Base-by-base conservation (phyloP, 2,888 invertebrate species). In the Archips crataeganus region DNA sequence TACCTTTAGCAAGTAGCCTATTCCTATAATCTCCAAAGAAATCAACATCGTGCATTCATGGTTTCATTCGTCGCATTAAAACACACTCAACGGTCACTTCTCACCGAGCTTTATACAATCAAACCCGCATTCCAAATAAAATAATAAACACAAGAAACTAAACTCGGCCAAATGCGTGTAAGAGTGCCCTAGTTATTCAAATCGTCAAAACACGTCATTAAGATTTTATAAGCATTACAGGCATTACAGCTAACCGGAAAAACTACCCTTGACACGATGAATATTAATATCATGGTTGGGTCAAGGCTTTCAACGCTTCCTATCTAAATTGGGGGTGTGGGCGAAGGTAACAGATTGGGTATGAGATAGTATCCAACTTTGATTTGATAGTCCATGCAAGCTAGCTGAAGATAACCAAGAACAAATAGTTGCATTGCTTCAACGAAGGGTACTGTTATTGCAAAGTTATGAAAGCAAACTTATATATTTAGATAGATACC, bases 201-300 rank as follows among this genome's bases (percentile, higher is more conserved):
- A 54, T n/a, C n/a, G 15, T 15, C 47, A 4, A 60, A 60, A 60
- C 60, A 34, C 34, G n/a, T 47, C 42, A 61, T 51, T 54, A 54
- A 36, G 42, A 54, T 11, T 66, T 67, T 62, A 71, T 59, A 61
- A 61, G 34, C 39, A 62, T 49, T 49, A 51, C 13, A n/a, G 15
- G 8, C 9, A 51, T 32, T 32, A 15, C 5, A 15, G 39, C 45
- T 49, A 39, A 36, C 64, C 64, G 70, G 39, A 59, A 70, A 51
- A 65, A 59, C 15, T 59, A 64, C 32, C 73, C 73, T 73, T 73
- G 73, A 68, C 73, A 59, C 47, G 59, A 39, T 59, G 32, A 2
- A 57, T 67, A 54, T 42, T 62, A 67, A 32, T 42, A 66, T 59
- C 42, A 59, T 45, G 32, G n/a, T 42, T n/a, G 62, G 63, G 73